A percentile compares a stretch with the other conserved stretches of the same genome.
These are phyloP conservation scores for Meloidogyne exigua DNA, from an alignment of 1,140 invertebrate species.

Conservation along the genomic window DNA sequence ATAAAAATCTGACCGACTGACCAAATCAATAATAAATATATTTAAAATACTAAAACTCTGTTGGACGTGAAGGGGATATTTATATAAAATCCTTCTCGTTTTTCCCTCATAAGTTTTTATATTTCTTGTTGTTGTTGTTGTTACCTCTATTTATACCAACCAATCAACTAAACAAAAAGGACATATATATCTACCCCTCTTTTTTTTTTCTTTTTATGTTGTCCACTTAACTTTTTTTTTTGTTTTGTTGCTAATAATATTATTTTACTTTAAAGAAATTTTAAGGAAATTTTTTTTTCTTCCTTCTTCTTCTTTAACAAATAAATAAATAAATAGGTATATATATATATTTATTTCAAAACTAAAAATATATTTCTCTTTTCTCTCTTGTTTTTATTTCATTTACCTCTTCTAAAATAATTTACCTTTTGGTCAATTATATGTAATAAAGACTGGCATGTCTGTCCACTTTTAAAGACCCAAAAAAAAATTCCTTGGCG, in stretches of 20 bases:
- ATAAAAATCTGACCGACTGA: not conserved
- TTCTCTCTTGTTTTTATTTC: not conserved
- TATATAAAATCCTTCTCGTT: not conserved
- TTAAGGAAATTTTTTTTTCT: not conserved
- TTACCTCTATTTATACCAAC: not conserved
- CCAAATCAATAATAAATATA: not conserved
- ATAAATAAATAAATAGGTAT: too few species aligned
- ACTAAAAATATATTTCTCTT: too few species aligned
- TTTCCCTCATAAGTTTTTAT: not conserved
- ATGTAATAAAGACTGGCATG: too few species aligned
- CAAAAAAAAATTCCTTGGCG: too few species aligned
- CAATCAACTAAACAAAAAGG: not conserved
- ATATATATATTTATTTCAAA: too few species aligned
- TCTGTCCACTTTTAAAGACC: too few species aligned
- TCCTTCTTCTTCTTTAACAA: not conserved
- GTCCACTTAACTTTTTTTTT: not conserved
- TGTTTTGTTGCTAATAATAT: constrained; percentile 5
- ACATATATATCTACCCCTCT: not conserved
- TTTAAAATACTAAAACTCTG: not conserved
- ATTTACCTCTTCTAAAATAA: not conserved
- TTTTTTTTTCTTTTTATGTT: not conserved
- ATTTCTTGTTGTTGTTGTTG: not conserved
- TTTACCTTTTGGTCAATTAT: too few species aligned
- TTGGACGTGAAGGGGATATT: not conserved
- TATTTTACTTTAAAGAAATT: not conserved